These are phyloP conservation scores for Petrocephalus microphthalmus DNA, from an alignment of 2,113 vertebrate species.

Conservation along the genomic window DNA sequence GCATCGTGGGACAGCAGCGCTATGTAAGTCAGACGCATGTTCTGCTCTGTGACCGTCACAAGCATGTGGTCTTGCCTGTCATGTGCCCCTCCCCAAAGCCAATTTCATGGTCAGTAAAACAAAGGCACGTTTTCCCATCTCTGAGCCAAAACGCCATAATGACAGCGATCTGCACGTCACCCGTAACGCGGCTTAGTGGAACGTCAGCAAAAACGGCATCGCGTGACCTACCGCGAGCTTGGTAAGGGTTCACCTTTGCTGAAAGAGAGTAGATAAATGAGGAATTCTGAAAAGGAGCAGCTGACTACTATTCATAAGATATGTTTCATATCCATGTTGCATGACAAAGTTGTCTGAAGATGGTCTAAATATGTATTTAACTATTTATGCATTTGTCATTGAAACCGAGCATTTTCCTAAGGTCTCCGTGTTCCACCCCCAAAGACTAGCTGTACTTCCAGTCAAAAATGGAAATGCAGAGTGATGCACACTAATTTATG, in stretches of 20 bases:
- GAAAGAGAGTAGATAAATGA: neutral
- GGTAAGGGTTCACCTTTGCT: neutral
- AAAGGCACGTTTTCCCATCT: slow-evolving; percentile 7
- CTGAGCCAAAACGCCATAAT: slow-evolving; percentile 9
- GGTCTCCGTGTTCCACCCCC: neutral
- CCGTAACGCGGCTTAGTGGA: neutral
- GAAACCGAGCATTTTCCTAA: neutral
- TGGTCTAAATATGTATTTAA: neutral
- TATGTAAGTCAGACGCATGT: slow-evolving; percentile 78
- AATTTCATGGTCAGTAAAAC: slow-evolving; percentile 17
- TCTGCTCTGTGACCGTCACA: slow-evolving; percentile 4
- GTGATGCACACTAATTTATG: neutral
- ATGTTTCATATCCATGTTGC: neutral
- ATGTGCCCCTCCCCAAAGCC: neutral
- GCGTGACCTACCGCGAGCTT: neutral
- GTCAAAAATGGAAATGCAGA: neutral
- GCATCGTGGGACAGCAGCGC: slow-evolving; percentile 88
- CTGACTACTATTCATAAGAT: neutral
- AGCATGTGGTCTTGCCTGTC: neutral
- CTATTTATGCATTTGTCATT: neutral
- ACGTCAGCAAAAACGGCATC: neutral
- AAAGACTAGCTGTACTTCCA: neutral
- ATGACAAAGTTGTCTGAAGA: neutral
- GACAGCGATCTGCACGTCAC: slow-evolving; percentile 26
- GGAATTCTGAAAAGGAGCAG: neutral